Evolutionary conservation across 1,140 invertebrate species (phyloP).

Genomic region (Tetragnatha versicolor): DNA sequence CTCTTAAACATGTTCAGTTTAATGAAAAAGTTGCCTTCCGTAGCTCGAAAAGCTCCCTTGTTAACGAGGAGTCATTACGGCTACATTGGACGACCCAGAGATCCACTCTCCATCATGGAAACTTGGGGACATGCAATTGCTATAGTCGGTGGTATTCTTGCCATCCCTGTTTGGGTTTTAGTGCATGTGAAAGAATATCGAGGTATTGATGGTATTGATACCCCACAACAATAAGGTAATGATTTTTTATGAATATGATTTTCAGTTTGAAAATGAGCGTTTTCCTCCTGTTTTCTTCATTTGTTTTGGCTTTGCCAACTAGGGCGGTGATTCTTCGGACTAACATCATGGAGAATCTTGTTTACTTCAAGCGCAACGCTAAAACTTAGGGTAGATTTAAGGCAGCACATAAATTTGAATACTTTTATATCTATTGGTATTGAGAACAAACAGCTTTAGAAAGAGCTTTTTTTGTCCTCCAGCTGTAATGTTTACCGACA

Average conservation of each 20-base stretch:
- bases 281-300: background rate
- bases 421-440: background rate
- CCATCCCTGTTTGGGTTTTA: constrained; percentile 29
- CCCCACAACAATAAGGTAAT: background rate
- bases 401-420: background rate
- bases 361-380: too few species aligned
- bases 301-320: too few species aligned
- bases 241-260: background rate
- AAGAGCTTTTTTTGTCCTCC: too few species aligned
- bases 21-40: background rate
- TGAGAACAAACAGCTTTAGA: background rate
- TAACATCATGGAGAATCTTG: too few species aligned
- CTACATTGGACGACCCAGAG: constrained; percentile 9
- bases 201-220: constrained; percentile 7
- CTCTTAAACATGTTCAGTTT: constrained; percentile 37
- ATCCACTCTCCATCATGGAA: constrained; percentile 29
- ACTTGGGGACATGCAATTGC: constrained; percentile 21
- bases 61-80: constrained; percentile 8
- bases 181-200: constrained; percentile 35
- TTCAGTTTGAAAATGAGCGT: background rate
- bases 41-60: background rate
- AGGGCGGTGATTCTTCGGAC: too few species aligned
- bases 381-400: too few species aligned
- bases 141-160: constrained; percentile 4
- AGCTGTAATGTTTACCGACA: background rate